These are phyloP conservation scores for Otolemur garnettii DNA, from an alignment of 2,113 vertebrate genomes.

Conservation along the genomic window DNA sequence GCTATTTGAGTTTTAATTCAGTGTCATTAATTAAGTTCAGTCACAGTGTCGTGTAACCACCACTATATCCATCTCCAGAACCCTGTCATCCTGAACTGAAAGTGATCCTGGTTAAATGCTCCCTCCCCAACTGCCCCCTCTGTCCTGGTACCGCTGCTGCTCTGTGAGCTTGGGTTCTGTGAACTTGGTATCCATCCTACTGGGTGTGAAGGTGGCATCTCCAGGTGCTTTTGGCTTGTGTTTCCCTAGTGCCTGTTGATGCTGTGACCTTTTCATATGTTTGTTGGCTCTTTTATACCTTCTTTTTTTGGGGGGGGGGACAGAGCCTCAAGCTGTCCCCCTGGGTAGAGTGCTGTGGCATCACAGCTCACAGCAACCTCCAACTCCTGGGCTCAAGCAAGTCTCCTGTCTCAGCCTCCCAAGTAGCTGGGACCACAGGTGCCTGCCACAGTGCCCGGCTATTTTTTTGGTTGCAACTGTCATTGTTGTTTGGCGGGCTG, in stretches of 20 bases:
- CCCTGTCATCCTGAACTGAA: background rate
- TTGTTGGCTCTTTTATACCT: background rate
- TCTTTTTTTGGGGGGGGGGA: too few species aligned
- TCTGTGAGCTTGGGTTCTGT: background rate
- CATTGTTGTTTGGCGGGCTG: too few species aligned
- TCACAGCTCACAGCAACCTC: too few species aligned
- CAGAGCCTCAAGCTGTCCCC: too few species aligned
- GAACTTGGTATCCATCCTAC: background rate
- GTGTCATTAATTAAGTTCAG: background rate
- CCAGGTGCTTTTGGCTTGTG: background rate
- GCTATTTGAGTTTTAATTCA: background rate
- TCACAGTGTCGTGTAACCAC: background rate
- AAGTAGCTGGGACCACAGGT: too few species aligned
- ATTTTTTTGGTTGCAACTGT: too few species aligned
- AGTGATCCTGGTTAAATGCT: background rate
- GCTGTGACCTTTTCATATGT: background rate
- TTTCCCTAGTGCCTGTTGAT: background rate
- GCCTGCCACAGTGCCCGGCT: too few species aligned
- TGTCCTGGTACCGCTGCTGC: background rate
- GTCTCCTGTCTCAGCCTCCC: too few species aligned
- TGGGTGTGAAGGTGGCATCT: background rate
- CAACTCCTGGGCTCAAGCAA: too few species aligned
- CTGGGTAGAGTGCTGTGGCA: too few species aligned
- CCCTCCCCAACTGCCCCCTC: background rate
- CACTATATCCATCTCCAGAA: background rate